Percentiles rank a stretch among this genome's conserved stretches.
Conservation (phyloP, 2,888 invertebrate species). For the Thumatha senex region DNA sequence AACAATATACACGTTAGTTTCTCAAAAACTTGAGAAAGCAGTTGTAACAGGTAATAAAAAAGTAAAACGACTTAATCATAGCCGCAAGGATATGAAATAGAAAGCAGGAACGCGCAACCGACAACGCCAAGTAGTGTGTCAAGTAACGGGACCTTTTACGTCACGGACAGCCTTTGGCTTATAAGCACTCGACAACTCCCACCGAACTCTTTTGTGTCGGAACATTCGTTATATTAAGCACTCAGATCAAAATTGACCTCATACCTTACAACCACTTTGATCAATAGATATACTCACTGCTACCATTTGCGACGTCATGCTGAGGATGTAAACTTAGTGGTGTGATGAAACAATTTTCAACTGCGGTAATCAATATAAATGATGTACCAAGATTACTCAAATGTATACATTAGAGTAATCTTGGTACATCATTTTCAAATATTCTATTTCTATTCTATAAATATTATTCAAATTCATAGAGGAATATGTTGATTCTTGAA, state of each 20-base stretch:
- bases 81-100: conserved; percentile 52
- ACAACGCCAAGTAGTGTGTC: conserved; percentile 56
- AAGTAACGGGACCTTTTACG: conserved; percentile 63
- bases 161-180: conserved; percentile 42
- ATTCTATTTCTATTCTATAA: too few relatives aligned
- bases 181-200: conserved; percentile 7
- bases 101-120: conserved; percentile 44
- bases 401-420: too few relatives aligned
- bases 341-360: not conserved
- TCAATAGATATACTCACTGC: not conserved
- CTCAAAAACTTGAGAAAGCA: too few relatives aligned
- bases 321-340: not conserved
- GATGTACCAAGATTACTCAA: too few relatives aligned
- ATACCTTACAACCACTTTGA: too few relatives aligned
- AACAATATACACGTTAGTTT: too few relatives aligned
- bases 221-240: not conserved
- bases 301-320: not conserved
- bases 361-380: not conserved
- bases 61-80: conserved; percentile 22
- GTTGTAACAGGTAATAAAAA: not conserved
- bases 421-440: too few relatives aligned
- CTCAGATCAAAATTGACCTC: not conserved
- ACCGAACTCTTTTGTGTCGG: conserved; percentile 1
- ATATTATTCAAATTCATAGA: too few relatives aligned
- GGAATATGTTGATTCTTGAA: too few relatives aligned